Evolutionary conservation across 1,140 invertebrate genomes (phyloP).

Genomic region (Drosophila sturtevanti): DNA sequence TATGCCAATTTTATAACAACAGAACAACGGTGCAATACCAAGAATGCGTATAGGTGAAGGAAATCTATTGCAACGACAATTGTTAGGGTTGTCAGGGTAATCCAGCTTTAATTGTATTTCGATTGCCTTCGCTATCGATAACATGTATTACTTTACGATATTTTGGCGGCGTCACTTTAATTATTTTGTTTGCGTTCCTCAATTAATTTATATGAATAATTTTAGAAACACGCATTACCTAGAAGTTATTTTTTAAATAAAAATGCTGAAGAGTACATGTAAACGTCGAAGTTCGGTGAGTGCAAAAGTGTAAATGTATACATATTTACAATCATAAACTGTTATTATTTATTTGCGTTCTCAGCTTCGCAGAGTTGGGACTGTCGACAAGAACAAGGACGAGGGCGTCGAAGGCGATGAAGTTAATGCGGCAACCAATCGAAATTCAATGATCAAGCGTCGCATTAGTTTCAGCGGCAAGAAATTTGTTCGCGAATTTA

Average conservation of each 20-base stretch:
- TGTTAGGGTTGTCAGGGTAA: not conserved
- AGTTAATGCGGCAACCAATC: not conserved
- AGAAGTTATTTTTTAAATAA: not conserved
- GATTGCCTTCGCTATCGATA: not conserved
- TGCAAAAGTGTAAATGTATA: not conserved
- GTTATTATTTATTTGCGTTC: not conserved
- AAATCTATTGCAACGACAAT: not conserved
- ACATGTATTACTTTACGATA: not conserved
- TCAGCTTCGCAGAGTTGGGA: not conserved
- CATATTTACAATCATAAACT: not conserved
- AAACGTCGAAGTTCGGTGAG: conserved; percentile 1
- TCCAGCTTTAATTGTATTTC: not conserved
- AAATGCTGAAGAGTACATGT: not conserved
- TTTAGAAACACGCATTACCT: not conserved
- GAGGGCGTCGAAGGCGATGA: not conserved
- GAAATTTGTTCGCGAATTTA: conserved; percentile 59
- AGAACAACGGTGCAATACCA: not conserved
- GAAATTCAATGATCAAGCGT: conserved; percentile 32
- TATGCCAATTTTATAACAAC: conserved; percentile 73
- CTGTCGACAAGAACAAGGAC: not conserved
- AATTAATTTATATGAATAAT: not conserved
- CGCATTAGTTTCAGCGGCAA: conserved; percentile 69
- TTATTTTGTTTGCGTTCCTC: not conserved
- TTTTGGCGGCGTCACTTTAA: not conserved
- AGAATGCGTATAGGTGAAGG: not conserved